Conservation (phyloP, 2,888 invertebrate genomes). For the Galerucella calmariensis region DNA sequence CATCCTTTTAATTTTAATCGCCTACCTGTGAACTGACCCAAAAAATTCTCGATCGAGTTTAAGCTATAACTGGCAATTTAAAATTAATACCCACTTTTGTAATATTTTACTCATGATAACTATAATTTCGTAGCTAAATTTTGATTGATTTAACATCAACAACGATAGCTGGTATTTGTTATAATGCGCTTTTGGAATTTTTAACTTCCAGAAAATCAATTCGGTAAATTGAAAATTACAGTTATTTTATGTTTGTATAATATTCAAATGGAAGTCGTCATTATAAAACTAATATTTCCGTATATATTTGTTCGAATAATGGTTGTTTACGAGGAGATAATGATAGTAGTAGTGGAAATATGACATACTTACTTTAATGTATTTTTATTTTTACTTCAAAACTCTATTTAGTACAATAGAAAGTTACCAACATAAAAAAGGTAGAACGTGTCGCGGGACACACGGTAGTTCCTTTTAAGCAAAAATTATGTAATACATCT, state of each 20-base stretch:
- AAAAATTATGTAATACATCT: too few relatives aligned
- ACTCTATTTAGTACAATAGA: too few relatives aligned
- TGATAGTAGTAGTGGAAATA: too few relatives aligned
- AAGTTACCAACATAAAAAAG: too few relatives aligned
- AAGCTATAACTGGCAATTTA: conserved; percentile 10
- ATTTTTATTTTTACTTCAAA: too few relatives aligned
- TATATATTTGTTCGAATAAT: too few relatives aligned
- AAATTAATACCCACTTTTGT: conserved; percentile 14
- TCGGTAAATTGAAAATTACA: neutral
- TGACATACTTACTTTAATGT: too few relatives aligned
- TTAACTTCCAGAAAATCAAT: neutral
- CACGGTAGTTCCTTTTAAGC: too few relatives aligned
- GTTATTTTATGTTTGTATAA: neutral
- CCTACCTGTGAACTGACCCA: neutral
- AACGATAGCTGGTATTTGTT: neutral
- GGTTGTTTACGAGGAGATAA: too few relatives aligned
- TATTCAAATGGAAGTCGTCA: too few relatives aligned
- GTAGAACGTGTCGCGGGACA: too few relatives aligned
- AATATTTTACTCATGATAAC: conserved; percentile 7
- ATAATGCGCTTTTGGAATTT: neutral
- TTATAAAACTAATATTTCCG: too few relatives aligned
- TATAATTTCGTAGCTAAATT: conserved; percentile 6
- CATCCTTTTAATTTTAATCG: neutral
- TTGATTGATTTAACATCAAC: neutral
- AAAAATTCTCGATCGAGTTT: conserved; percentile 9